A percentile compares a stretch with the other conserved stretches of the same genome.
These are phyloP conservation scores for Phymorhynchus buccinoides DNA, from an alignment of 1,140 invertebrate species.

Conservation along the genomic window DNA sequence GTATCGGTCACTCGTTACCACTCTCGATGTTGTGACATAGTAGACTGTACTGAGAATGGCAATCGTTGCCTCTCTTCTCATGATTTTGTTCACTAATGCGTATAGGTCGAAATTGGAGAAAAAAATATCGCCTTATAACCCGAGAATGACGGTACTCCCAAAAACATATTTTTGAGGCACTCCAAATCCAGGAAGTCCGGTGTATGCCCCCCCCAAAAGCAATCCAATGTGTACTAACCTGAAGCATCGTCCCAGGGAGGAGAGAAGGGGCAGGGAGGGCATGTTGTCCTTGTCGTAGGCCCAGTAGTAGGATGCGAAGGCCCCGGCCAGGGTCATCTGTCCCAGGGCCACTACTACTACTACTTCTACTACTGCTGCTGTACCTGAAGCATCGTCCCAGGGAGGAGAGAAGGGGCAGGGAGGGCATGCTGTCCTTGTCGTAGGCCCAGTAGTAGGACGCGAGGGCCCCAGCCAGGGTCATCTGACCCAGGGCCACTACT, in stretches of 20 bases:
- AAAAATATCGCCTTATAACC: too few relatives aligned
- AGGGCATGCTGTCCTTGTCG: conserved; percentile 85
- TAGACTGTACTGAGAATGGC: too few relatives aligned
- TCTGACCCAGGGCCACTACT: conserved; percentile 90
- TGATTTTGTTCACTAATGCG: too few relatives aligned
- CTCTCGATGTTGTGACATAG: too few relatives aligned
- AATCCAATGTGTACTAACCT: too few relatives aligned
- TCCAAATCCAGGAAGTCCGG: too few relatives aligned
- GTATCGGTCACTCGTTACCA: too few relatives aligned
- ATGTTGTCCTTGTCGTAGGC: conserved; percentile 85
- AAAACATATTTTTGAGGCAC: not conserved
- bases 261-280: conserved; percentile 85
- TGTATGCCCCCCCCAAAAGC: not conserved
- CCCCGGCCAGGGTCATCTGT: conserved; percentile 90
- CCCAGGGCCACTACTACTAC: conserved; percentile 89
- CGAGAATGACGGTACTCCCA: too few relatives aligned
- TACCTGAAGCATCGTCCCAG: conserved; percentile 83
- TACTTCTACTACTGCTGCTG: too few relatives aligned
- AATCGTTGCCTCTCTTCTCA: too few relatives aligned
- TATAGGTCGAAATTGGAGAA: too few relatives aligned
- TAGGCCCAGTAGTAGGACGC: conserved; percentile 96
- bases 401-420: conserved; percentile 83
- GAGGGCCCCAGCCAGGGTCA: conserved; percentile 87
- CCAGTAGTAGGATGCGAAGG: conserved; percentile 93
- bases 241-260: conserved; percentile 81